Evolutionary conservation across 2,113 vertebrate species (phyloP).

Genomic region (Hydrolagus affinis): DNA sequence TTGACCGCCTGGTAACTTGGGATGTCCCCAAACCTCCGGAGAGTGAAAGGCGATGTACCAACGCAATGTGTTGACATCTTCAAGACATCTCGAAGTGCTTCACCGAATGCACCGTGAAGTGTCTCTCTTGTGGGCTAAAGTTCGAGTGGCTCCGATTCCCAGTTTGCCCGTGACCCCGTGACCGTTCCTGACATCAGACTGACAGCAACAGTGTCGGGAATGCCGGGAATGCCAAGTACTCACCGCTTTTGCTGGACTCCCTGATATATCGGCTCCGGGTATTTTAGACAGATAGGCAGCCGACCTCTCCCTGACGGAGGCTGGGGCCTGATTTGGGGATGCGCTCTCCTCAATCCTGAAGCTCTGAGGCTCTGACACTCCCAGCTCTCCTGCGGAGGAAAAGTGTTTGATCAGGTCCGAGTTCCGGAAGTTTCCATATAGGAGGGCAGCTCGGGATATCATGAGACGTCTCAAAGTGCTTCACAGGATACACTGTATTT

Average conservation of each 20-base stretch:
- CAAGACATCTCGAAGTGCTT: too few species aligned
- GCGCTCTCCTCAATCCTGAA: conserved; percentile 36
- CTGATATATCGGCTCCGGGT: conserved; percentile 51
- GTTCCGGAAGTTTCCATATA: background rate
- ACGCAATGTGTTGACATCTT: too few species aligned
- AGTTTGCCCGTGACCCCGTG: background rate
- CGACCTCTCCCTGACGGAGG: conserved; percentile 62
- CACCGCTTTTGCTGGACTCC: conserved; percentile 52
- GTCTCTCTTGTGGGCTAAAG: too few species aligned
- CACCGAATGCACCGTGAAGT: too few species aligned
- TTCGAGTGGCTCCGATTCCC: too few species aligned
- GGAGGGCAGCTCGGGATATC: too few species aligned
- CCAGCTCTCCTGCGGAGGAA: conserved; percentile 55
- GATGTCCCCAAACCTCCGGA: too few species aligned
- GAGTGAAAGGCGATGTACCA: too few species aligned
- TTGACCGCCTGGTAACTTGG: too few species aligned
- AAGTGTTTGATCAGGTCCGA: background rate
- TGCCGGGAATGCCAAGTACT: conserved; percentile 49
- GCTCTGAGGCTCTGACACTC: conserved; percentile 39
- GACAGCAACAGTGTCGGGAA: conserved; percentile 35
- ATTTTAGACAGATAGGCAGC: conserved; percentile 59
- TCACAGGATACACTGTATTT: too few species aligned
- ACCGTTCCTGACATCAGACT: background rate
- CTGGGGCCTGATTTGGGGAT: conserved; percentile 44
- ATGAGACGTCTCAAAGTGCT: too few species aligned